Percentiles rank a stretch among this genome's conserved stretches.
phyloP scores from a whole-genome alignment of 1,140 invertebrate species.

The Eriocheir sinensis region DNA sequence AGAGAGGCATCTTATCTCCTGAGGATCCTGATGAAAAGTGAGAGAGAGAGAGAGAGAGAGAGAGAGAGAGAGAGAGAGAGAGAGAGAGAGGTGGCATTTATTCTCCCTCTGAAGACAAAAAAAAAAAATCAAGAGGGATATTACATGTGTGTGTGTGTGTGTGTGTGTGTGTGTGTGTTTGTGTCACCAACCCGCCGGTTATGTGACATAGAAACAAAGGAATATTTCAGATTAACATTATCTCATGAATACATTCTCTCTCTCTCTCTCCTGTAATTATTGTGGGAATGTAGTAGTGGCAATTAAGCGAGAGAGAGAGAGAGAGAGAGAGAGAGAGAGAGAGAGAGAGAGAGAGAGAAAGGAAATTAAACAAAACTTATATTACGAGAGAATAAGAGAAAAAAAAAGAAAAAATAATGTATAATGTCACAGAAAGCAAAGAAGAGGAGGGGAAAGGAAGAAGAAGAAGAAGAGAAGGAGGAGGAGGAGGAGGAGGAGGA shows the following conservation, averaged over 20 bases:
- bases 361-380: too few relatives aligned
- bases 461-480: background rate
- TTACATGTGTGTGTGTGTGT: background rate
- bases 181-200: background rate
- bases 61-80: slow-evolving; percentile 22
- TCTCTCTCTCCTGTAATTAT: background rate
- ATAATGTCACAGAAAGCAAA: background rate
- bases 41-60: slow-evolving; percentile 22
- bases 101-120: too few relatives aligned
- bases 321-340: too few relatives aligned
- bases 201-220: slow-evolving; percentile 1
- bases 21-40: background rate
- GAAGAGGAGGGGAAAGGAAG: background rate
- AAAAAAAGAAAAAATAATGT: background rate
- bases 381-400: too few relatives aligned
- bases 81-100: background rate
- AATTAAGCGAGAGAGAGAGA: too few relatives aligned
- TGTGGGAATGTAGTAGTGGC: too few relatives aligned
- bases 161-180: background rate
- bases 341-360: background rate
- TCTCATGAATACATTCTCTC: background rate
- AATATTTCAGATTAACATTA: slow-evolving; percentile 6
- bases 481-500: too few relatives aligned
- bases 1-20: too few relatives aligned
- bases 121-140: too few relatives aligned